Conservation (phyloP, 2,888 invertebrate species). For the Neuroscelio doddi region DNA sequence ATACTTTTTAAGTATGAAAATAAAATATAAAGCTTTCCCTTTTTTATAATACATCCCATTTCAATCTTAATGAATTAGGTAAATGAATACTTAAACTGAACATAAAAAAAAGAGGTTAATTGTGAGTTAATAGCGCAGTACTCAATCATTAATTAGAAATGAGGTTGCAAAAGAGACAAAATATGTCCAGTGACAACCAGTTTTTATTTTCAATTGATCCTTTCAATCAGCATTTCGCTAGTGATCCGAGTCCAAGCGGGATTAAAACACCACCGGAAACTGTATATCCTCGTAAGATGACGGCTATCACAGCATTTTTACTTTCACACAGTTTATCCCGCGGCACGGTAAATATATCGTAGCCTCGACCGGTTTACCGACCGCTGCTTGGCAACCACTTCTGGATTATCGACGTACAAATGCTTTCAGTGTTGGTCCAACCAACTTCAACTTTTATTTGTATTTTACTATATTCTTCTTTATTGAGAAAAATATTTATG, state of each 20-base stretch:
- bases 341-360: conserved; percentile 48
- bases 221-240: conserved; percentile 19
- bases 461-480: conserved; percentile 24
- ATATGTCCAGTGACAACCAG: conserved; percentile 6
- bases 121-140: background rate
- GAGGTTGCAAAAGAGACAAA: conserved; percentile 7
- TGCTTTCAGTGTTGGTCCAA: conserved; percentile 31
- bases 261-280: conserved; percentile 44
- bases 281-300: conserved; percentile 44
- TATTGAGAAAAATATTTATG: conserved; percentile 6
- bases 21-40: background rate
- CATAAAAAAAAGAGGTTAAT: conserved; percentile 11
- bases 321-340: conserved; percentile 40
- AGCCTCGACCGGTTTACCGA: conserved; percentile 46
- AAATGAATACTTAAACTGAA: background rate
- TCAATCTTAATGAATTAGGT: background rate
- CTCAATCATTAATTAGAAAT: conserved; percentile 13
- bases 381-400: conserved; percentile 41
- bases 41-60: background rate
- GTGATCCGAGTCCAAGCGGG: conserved; percentile 25
- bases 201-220: conserved; percentile 17
- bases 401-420: conserved; percentile 44
- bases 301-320: conserved; percentile 46
- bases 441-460: conserved; percentile 27
- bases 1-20: too few species aligned